Evolutionary conservation across 2,113 vertebrate species (phyloP).

Genomic region (Sceloporus undulatus): DNA sequence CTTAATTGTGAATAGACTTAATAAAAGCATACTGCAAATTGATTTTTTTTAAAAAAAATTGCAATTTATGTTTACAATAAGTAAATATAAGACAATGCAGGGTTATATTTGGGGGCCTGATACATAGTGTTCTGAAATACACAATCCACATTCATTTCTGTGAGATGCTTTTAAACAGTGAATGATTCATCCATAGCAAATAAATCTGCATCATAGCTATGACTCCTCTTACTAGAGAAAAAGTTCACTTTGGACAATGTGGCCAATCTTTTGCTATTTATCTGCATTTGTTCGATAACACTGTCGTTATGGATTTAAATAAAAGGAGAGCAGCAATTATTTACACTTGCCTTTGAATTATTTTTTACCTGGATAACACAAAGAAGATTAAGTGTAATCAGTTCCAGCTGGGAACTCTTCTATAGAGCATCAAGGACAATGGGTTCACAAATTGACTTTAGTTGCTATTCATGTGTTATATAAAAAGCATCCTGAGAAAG

Average conservation of each 20-base stretch:
- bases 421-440: conserved; percentile 71
- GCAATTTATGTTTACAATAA: background rate
- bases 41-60: background rate
- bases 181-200: conserved; percentile 33
- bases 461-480: conserved; percentile 60
- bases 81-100: background rate
- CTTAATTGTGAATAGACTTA: background rate
- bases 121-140: background rate
- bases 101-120: background rate
- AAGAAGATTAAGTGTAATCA: conserved; percentile 73
- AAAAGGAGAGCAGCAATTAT: conserved; percentile 63
- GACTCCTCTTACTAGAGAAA: conserved; percentile 44
- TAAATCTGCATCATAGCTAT: background rate
- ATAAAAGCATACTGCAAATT: background rate
- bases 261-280: conserved; percentile 54
- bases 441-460: conserved; percentile 72
- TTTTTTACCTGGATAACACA: conserved; percentile 66
- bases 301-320: conserved; percentile 59
- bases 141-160: background rate
- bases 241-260: conserved; percentile 39
- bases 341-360: conserved; percentile 74
- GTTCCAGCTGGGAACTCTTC: conserved; percentile 71
- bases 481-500: conserved; percentile 56
- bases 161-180: conserved; percentile 36
- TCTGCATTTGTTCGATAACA: conserved; percentile 53